A percentile compares a stretch with the other conserved stretches of the same genome.
Conservation (phyloP, 1,140 invertebrate species). For the Drosophila biarmipes region DNA sequence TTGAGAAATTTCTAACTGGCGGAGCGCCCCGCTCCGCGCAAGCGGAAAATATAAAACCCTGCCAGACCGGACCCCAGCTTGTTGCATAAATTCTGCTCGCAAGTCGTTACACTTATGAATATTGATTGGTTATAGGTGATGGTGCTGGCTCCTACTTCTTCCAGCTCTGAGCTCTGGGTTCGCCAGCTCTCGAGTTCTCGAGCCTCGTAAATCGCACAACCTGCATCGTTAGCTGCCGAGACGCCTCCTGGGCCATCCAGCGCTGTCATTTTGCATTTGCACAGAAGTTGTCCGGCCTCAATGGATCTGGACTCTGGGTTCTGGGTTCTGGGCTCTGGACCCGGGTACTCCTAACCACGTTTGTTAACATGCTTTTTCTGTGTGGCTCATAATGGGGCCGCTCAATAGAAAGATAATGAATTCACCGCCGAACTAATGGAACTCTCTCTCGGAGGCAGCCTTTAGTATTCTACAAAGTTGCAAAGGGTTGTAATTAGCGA, state of each 20-base stretch:
- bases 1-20: conserved; percentile 77
- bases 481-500: conserved; percentile 30
- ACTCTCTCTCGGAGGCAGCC: neutral
- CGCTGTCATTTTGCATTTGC: conserved; percentile 64
- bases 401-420: conserved; percentile 51
- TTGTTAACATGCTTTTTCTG: conserved; percentile 18
- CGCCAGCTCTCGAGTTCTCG: conserved; percentile 2
- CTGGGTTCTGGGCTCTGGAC: too few relatives aligned
- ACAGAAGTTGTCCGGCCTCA: conserved; percentile 40
- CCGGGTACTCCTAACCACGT: conserved; percentile 15
- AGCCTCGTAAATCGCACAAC: conserved; percentile 55
- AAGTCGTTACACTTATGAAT: conserved; percentile 76
- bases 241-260: conserved; percentile 33
- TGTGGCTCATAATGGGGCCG: conserved; percentile 42
- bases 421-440: conserved; percentile 37
- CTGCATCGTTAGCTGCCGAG: conserved; percentile 57
- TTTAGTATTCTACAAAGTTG: conserved; percentile 6
- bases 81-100: conserved; percentile 58
- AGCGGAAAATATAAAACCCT: conserved; percentile 10
- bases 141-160: conserved; percentile 22
- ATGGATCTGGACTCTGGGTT: neutral
- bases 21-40: neutral
- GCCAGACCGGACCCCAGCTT: conserved; percentile 31
- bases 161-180: neutral
- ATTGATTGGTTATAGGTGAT: conserved; percentile 76